A percentile compares a stretch with the other conserved stretches of the same genome.
These are phyloP conservation scores for Coccyzus lansbergi DNA, from an alignment of 2,797 vertebrate species.

Conservation along the genomic window DNA sequence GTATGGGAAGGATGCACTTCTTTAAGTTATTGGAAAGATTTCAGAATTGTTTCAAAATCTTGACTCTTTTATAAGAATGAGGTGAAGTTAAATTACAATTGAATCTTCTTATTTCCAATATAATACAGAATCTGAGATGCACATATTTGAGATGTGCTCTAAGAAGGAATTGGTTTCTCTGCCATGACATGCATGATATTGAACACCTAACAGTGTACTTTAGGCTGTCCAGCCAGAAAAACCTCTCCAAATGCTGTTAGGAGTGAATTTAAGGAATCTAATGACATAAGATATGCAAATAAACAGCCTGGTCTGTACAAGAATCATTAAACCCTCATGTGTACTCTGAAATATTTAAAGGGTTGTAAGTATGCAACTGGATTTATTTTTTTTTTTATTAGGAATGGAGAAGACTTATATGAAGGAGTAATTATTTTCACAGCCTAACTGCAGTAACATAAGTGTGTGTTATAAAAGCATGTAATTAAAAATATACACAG, in stretches of 20 bases:
- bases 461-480: neutral
- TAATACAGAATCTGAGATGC: neutral
- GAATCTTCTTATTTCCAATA: neutral
- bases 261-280: neutral
- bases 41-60: neutral
- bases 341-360: neutral
- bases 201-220: neutral
- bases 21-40: neutral
- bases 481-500: neutral
- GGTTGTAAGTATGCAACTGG: neutral
- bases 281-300: neutral
- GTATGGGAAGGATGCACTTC: neutral
- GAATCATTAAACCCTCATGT: neutral
- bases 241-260: neutral
- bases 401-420: neutral
- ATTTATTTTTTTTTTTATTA: neutral
- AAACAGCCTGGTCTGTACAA: neutral
- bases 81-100: neutral
- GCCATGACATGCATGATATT: neutral
- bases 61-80: neutral
- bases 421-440: neutral
- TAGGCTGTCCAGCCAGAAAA: neutral
- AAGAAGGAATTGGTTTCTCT: neutral
- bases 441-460: neutral
- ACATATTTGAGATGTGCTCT: neutral